Evolutionary conservation across 2,888 invertebrate species (phyloP), one percentile per base, ranked within the genome.

Genomic region (Melanchra persicariae): DNA sequence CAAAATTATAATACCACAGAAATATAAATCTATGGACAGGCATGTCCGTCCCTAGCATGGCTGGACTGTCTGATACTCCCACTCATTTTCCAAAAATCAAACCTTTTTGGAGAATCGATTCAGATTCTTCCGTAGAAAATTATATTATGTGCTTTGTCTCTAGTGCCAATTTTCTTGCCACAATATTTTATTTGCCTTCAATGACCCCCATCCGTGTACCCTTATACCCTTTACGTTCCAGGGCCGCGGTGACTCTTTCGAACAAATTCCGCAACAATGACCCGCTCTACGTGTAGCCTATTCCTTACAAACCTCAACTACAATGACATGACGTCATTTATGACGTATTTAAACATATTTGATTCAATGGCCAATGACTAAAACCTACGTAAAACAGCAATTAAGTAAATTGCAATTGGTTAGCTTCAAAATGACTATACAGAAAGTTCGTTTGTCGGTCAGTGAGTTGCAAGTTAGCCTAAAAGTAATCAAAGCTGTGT

Each of bases 381-480:
- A 52, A 74, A 37, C 22, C 34, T 26, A 51, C n/a, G 26, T 49
- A 43, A 62, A 74, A 57, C 22, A 54, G 51, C 71, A 71, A 67
- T 79, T 52, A 58, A 49, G 34, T 49, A 64, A 77, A 79, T 81
- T 66, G 71, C 49, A 63, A 80, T 57, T 57, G 52, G 49, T 55
- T 61, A 58, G 24, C 49, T 22, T 24, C 30, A 24, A 69, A 80
- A 75, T 75, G 66, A 71, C 66, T 47, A 19, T 12, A 43, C 52
- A 77, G 24, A 67, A 80, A 70, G 30, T 55, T 58, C 52, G 9
- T 63, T 64, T 71, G 64, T 77, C 1, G 61, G 52, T 22, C 61
- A 67, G 55, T 77, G 79, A 81, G 34, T 81, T 62, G 82, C 79
- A 72, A 77, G 63, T 81, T 68, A 62, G n/a, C 47, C 17, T 59